Percentiles rank a stretch among this genome's conserved stretches.
These are phyloP conservation scores for Heloderma charlesbogerti DNA, from an alignment of 2,113 vertebrate genomes.

Conservation along the genomic window DNA sequence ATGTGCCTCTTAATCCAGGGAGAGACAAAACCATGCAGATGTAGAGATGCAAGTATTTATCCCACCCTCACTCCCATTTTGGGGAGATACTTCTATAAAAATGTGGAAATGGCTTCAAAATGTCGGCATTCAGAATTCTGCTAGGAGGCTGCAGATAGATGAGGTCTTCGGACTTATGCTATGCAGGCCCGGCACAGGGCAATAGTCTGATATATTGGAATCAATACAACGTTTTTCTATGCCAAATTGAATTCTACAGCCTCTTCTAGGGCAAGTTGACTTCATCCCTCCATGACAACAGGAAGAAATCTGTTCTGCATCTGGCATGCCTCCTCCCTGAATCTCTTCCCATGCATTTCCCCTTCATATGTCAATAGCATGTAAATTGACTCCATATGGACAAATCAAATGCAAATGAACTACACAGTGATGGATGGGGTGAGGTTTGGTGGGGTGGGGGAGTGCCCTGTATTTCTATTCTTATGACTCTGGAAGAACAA, in stretches of 20 bases:
- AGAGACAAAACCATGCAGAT: neutral
- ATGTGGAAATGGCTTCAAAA: neutral
- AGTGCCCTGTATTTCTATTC: slow-evolving; percentile 54
- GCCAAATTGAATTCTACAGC: slow-evolving; percentile 53
- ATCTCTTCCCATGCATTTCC: neutral
- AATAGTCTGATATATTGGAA: slow-evolving; percentile 8
- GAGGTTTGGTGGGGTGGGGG: neutral
- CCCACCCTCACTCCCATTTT: neutral
- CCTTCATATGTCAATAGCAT: slow-evolving; percentile 60
- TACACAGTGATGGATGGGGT: slow-evolving; percentile 36
- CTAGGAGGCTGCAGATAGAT: neutral
- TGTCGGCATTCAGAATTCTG: neutral
- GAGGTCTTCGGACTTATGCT: neutral
- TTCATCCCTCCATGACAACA: slow-evolving; percentile 57
- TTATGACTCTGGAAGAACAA: slow-evolving; percentile 43
- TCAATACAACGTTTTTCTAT: slow-evolving; percentile 41
- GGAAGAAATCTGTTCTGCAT: slow-evolving; percentile 53
- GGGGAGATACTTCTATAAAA: neutral
- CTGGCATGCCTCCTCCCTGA: slow-evolving; percentile 43
- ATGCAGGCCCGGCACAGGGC: neutral
- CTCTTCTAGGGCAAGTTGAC: slow-evolving; percentile 58
- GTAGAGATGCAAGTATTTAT: neutral
- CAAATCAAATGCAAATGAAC: slow-evolving; percentile 61
- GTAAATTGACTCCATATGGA: slow-evolving; percentile 69
- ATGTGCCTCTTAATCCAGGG: neutral